Evolutionary conservation across 2,888 invertebrate species (phyloP).

Genomic region (Lottia scabra): DNA sequence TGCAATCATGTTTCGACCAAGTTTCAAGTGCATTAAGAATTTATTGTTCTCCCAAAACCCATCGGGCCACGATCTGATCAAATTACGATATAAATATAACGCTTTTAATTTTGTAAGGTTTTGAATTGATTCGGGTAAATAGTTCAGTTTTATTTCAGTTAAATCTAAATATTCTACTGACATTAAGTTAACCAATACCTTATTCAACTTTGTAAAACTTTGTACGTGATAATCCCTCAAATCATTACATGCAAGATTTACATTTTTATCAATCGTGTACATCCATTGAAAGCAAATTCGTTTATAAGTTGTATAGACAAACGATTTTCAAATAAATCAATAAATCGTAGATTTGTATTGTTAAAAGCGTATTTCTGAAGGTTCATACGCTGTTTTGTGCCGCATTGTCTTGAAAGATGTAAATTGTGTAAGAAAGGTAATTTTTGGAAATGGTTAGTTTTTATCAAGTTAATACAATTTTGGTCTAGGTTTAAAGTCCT

Average conservation of each 20-base stretch:
- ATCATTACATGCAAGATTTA: neutral
- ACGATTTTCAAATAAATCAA: neutral
- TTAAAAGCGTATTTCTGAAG: conserved; percentile 8
- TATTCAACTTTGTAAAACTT: too few relatives aligned
- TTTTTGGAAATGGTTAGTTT: neutral
- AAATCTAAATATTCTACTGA: too few relatives aligned
- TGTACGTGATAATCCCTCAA: neutral
- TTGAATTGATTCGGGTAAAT: neutral
- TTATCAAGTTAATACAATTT: neutral
- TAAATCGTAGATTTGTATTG: neutral
- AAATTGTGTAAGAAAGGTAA: neutral
- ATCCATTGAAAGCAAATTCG: neutral
- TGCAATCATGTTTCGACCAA: neutral
- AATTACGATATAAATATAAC: neutral
- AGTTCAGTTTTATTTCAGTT: neutral
- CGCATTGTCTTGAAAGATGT: neutral
- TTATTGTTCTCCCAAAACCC: neutral
- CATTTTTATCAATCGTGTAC: neutral
- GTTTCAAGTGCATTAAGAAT: neutral
- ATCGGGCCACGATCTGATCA: neutral
- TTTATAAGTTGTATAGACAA: neutral
- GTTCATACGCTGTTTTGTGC: neutral
- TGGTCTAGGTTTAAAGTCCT: neutral
- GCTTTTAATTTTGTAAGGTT: neutral
- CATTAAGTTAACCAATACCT: too few relatives aligned